Percentiles rank a stretch among this genome's conserved stretches.
Evolutionary conservation across 2,888 invertebrate species (phyloP).

Genomic region (Eulithis testata): DNA sequence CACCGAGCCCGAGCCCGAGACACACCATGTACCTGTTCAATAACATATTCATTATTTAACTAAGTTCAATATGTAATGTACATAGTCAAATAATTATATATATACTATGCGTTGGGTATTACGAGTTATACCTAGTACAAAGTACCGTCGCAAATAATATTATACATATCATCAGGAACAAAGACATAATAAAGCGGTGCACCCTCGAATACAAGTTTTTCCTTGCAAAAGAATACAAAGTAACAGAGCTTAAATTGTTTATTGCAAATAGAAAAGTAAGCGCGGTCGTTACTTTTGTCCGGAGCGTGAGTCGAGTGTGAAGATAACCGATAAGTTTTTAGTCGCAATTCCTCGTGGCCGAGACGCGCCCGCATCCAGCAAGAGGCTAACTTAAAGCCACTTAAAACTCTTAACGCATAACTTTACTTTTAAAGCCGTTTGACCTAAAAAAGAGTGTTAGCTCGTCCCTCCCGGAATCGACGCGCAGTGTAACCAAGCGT

Average conservation of each 20-base stretch:
- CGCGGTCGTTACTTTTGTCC: neutral
- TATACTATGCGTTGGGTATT: too few relatives aligned
- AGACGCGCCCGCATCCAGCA: slow-evolving; percentile 43
- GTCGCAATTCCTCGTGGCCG: slow-evolving; percentile 18
- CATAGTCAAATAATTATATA: too few relatives aligned
- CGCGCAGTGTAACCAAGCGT: too few relatives aligned
- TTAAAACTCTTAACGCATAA: slow-evolving; percentile 60
- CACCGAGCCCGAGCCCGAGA: neutral
- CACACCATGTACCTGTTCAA: neutral
- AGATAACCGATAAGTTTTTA: slow-evolving; percentile 16
- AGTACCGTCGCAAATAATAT: too few relatives aligned
- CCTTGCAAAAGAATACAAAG: too few relatives aligned
- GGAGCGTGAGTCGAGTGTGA: neutral
- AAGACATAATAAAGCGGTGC: too few relatives aligned
- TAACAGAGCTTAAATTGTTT: neutral
- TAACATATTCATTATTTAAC: too few relatives aligned
- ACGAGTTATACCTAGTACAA: too few relatives aligned
- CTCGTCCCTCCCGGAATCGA: slow-evolving; percentile 10
- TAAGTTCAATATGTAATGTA: too few relatives aligned
- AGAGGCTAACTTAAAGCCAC: slow-evolving; percentile 60
- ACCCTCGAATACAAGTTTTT: too few relatives aligned
- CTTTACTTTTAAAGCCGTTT: slow-evolving; percentile 63
- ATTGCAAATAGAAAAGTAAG: slow-evolving; percentile 1
- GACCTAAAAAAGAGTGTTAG: slow-evolving; percentile 51
- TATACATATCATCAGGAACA: too few relatives aligned